A percentile compares a stretch with the other conserved stretches of the same genome.
Conservation (phyloP, 2,888 invertebrate species). For the Xanthia togata region DNA sequence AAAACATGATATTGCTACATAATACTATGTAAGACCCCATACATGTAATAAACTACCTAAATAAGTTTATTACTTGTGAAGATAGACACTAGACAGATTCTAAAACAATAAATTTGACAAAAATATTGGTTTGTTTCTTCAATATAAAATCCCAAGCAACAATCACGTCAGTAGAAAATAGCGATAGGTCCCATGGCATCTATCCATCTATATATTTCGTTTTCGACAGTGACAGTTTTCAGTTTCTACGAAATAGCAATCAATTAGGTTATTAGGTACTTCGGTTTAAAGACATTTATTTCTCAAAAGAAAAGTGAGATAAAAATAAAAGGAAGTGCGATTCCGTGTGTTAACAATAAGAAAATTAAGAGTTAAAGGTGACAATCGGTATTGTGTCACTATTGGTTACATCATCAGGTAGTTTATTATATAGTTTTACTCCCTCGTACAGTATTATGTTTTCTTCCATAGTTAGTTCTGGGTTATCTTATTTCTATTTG, state of each 20-base stretch:
- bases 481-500: too few relatives aligned
- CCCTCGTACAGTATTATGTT: too few relatives aligned
- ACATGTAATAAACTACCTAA: neutral
- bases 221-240: slow-evolving; percentile 6
- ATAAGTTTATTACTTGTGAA: neutral
- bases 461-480: too few relatives aligned
- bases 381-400: too few relatives aligned
- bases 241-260: neutral
- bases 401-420: too few relatives aligned
- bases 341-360: too few relatives aligned
- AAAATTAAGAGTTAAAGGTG: too few relatives aligned
- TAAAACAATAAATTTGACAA: neutral
- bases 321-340: too few relatives aligned
- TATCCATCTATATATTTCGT: neutral
- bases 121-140: neutral
- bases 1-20: neutral
- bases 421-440: too few relatives aligned
- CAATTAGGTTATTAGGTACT: neutral
- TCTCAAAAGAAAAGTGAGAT: too few relatives aligned
- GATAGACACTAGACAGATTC: neutral
- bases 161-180: neutral
- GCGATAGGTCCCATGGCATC: neutral
- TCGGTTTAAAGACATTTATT: too few relatives aligned
- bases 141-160: neutral
- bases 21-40: neutral